Percentiles rank a stretch among this genome's conserved stretches.
These are phyloP conservation scores for Drosophila subquinaria DNA, from an alignment of 2,888 invertebrate species.

Conservation along the genomic window DNA sequence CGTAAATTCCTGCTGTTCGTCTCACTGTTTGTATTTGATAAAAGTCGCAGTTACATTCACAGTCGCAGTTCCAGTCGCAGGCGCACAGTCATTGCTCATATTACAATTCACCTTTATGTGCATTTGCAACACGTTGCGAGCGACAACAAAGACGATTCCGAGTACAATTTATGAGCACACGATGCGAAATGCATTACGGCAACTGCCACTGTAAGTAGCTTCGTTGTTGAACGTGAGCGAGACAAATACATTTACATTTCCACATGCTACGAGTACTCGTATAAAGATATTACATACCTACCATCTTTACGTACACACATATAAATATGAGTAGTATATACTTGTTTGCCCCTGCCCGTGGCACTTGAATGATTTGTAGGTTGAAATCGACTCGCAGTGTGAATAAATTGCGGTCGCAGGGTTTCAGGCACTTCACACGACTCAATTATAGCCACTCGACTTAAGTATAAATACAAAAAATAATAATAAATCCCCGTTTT, in stretches of 20 bases:
- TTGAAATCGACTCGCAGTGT: constrained; percentile 15
- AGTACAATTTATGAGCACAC: constrained; percentile 58
- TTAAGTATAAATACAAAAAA: constrained; percentile 15
- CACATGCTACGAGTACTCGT: constrained; percentile 7
- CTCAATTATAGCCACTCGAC: constrained; percentile 15
- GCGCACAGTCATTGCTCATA: constrained; percentile 30
- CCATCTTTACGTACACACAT: constrained; percentile 1
- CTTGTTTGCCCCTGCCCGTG: constrained; percentile 18
- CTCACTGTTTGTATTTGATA: constrained; percentile 1
- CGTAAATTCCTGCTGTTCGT: not conserved
- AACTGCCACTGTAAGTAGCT: constrained; percentile 48
- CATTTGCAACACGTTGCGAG: constrained; percentile 53
- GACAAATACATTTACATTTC: constrained; percentile 29
- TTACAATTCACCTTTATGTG: constrained; percentile 38
- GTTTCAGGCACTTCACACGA: constrained; percentile 31
- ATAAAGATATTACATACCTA: constrained; percentile 23
- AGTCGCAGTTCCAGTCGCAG: constrained; percentile 15
- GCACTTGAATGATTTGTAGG: constrained; percentile 34
- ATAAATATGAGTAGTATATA: not conserved
- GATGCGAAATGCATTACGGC: constrained; percentile 49
- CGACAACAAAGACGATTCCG: constrained; percentile 41
- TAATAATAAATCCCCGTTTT: constrained; percentile 1
- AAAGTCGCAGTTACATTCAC: constrained; percentile 3
- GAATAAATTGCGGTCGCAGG: constrained; percentile 31
- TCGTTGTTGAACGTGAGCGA: constrained; percentile 23